Evolutionary conservation across 2,888 invertebrate genomes (phyloP).

Genomic region (Altica lythri): DNA sequence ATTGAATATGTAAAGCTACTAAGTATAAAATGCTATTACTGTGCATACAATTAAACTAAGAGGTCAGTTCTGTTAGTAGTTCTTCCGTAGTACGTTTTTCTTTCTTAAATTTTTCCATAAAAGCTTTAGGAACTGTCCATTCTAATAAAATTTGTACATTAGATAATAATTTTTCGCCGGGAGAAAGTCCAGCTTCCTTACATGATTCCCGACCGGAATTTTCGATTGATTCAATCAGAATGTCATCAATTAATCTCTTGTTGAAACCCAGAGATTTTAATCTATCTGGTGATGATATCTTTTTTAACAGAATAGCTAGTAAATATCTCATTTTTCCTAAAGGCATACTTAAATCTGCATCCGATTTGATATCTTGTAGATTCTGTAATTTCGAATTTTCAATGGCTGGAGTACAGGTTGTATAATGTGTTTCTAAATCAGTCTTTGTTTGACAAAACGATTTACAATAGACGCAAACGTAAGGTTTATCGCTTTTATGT

Average conservation of each 20-base stretch:
- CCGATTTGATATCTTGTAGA: constrained; percentile 43
- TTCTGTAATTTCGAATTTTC: constrained; percentile 30
- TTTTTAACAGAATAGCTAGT: constrained; percentile 78
- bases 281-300: constrained; percentile 80
- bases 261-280: constrained; percentile 77
- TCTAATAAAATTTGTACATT: constrained; percentile 80
- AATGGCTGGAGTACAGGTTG: constrained; percentile 58
- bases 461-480: constrained; percentile 74
- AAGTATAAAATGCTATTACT: too few relatives aligned
- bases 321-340: constrained; percentile 78
- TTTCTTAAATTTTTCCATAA: constrained; percentile 75
- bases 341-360: constrained; percentile 62
- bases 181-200: constrained; percentile 62
- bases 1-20: too few relatives aligned
- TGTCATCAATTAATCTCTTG: constrained; percentile 78
- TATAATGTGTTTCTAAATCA: constrained; percentile 70
- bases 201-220: constrained; percentile 73
- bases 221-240: constrained; percentile 76
- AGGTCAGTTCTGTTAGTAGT: constrained; percentile 75
- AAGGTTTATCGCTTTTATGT: constrained; percentile 78
- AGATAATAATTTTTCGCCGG: constrained; percentile 68
- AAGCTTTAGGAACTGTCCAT: constrained; percentile 79
- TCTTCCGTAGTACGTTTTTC: constrained; percentile 80
- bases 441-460: constrained; percentile 77
- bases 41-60: constrained; percentile 51